Conservation (phyloP, 2,888 invertebrate genomes). For the Coelopa pilipes region DNA sequence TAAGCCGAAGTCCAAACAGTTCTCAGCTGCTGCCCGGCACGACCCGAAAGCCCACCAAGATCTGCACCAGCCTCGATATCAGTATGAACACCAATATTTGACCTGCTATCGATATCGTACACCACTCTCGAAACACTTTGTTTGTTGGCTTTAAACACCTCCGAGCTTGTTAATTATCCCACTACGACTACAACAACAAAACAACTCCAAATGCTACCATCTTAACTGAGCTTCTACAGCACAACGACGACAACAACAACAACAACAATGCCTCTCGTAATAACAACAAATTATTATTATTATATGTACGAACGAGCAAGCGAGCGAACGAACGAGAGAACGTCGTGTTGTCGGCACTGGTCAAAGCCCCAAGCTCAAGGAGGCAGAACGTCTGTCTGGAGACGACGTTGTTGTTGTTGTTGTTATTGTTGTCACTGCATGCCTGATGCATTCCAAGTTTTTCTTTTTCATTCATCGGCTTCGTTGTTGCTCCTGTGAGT, state of each 20-base stretch:
- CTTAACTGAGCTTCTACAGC: background rate
- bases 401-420: background rate
- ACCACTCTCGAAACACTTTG: background rate
- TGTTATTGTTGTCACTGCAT: background rate
- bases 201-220: no score
- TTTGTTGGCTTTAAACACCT: slow-evolving; percentile 19
- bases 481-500: background rate
- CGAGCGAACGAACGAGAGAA: no score
- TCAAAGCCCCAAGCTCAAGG: slow-evolving; percentile 20
- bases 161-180: slow-evolving; percentile 22
- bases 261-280: no score
- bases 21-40: no score
- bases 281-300: background rate
- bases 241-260: no score
- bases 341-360: slow-evolving; percentile 16
- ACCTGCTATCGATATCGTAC: no score
- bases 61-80: no score
- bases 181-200: slow-evolving; percentile 3
- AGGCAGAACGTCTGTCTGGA: slow-evolving; percentile 12
- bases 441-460: background rate
- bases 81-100: no score
- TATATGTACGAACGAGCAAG: background rate
- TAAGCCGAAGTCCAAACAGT: no score
- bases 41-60: no score
- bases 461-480: background rate